phyloP scores from a whole-genome alignment of 2,888 invertebrate species.

The Apodemia mormo region DNA sequence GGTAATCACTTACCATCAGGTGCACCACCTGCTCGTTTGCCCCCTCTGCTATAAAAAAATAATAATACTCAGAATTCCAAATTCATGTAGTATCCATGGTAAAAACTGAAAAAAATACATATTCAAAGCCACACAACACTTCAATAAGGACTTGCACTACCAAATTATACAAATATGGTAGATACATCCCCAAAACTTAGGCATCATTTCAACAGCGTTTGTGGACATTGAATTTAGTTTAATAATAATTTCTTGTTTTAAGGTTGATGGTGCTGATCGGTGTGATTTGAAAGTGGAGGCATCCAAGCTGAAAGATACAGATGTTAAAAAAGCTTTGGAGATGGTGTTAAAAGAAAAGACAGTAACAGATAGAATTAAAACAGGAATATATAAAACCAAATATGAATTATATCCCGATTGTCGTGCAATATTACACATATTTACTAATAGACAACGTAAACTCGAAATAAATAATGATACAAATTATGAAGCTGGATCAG shows the following conservation, averaged over 20 bases:
- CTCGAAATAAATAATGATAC: conserved; percentile 35
- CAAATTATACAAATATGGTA: too few relatives aligned
- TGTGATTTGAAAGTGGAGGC: conserved; percentile 68
- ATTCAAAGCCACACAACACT: too few relatives aligned
- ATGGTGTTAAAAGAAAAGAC: conserved; percentile 59
- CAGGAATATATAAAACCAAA: conserved; percentile 57
- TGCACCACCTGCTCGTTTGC: too few relatives aligned
- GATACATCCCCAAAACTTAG: too few relatives aligned
- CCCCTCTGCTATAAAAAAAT: too few relatives aligned
- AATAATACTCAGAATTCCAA: too few relatives aligned
- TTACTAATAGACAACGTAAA: conserved; percentile 45
- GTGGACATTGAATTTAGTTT: not conserved
- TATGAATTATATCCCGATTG: conserved; percentile 68
- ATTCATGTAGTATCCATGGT: too few relatives aligned
- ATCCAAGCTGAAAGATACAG: conserved; percentile 52
- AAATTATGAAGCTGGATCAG: conserved; percentile 22
- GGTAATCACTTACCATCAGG: too few relatives aligned
- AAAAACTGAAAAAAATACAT: too few relatives aligned
- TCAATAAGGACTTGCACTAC: too few relatives aligned
- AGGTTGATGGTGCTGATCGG: conserved; percentile 73
- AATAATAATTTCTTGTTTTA: conserved; percentile 35
- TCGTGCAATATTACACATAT: conserved; percentile 68
- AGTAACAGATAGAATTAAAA: conserved; percentile 54
- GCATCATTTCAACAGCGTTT: too few relatives aligned
- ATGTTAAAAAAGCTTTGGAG: conserved; percentile 58